A percentile compares a stretch with the other conserved stretches of the same genome.
Evolutionary conservation across 1,140 invertebrate genomes (phyloP).

Genomic region (Drosophila yakuba): DNA sequence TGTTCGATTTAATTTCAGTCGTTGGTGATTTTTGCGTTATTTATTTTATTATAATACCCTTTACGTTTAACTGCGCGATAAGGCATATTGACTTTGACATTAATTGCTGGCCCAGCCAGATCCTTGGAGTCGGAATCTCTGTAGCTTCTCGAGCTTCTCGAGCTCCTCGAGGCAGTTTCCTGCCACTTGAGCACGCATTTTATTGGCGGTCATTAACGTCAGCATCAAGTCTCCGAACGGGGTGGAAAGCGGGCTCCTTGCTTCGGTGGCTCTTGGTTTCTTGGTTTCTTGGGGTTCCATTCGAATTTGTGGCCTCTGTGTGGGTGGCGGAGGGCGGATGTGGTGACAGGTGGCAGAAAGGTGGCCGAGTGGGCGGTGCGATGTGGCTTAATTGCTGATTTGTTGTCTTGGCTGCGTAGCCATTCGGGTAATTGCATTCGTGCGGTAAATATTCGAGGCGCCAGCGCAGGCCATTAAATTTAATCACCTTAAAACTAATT

Average conservation of each 20-base stretch:
- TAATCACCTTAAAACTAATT: conserved; percentile 63
- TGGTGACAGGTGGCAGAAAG: conserved; percentile 45
- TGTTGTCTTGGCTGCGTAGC: conserved; percentile 52
- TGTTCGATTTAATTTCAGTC: conserved; percentile 81
- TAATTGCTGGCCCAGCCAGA: conserved; percentile 58
- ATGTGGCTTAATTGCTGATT: conserved; percentile 60
- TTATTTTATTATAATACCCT: conserved; percentile 83
- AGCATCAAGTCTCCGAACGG: conserved; percentile 43
- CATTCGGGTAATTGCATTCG: conserved; percentile 58
- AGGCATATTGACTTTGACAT: conserved; percentile 82
- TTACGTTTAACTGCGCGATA: conserved; percentile 80
- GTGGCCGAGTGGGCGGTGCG: conserved; percentile 7
- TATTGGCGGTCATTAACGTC: conserved; percentile 82
- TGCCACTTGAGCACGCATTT: conserved; percentile 79
- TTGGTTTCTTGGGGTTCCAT: background rate
- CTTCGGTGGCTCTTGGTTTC: background rate
- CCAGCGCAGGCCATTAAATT: conserved; percentile 52
- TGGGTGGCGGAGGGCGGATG: conserved; percentile 25
- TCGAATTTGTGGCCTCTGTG: background rate
- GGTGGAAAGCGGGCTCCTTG: conserved; percentile 6
- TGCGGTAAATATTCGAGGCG: conserved; percentile 58
- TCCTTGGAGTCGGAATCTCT: conserved; percentile 17
- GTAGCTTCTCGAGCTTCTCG: background rate
- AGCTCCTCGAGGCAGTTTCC: conserved; percentile 47
- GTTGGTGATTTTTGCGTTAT: conserved; percentile 79